Conservation (phyloP, 2,888 invertebrate species). For the Timandra comae region DNA sequence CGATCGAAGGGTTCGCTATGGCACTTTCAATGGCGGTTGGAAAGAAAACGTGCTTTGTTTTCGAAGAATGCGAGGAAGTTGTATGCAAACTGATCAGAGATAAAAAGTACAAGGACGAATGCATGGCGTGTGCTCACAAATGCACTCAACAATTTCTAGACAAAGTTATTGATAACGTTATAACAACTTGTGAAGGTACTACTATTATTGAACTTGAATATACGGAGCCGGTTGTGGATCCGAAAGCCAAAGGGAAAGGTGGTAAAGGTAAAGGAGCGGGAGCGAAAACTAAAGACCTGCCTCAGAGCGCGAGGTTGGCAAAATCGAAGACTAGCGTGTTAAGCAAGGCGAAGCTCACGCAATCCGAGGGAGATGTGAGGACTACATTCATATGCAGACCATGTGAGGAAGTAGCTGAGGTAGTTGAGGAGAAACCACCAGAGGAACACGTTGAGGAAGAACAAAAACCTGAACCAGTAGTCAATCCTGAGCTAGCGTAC, state of each 20-base stretch:
- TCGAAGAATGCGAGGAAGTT: conserved; percentile 66
- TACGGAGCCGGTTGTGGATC: conserved; percentile 31
- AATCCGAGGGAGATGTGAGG: conserved; percentile 47
- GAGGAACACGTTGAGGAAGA: conserved; percentile 44
- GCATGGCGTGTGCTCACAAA: conserved; percentile 48
- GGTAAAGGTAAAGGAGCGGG: conserved; percentile 38
- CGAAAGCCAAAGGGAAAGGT: conserved; percentile 31
- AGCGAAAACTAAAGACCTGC: conserved; percentile 34
- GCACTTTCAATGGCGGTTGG: conserved; percentile 77
- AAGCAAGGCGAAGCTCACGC: conserved; percentile 30
- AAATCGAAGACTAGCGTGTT: conserved; percentile 31
- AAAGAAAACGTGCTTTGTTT: conserved; percentile 64
- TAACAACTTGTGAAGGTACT: conserved; percentile 52
- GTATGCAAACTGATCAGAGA: conserved; percentile 52
- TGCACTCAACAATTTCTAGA: conserved; percentile 50
- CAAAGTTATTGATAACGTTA: conserved; percentile 41
- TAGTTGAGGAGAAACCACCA: conserved; percentile 33
- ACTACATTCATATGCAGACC: conserved; percentile 53
- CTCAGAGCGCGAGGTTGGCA: conserved; percentile 45
- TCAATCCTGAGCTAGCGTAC: conserved; percentile 47
- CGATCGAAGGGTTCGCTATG: conserved; percentile 73
- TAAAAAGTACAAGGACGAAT: conserved; percentile 54
- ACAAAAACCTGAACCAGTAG: conserved; percentile 32
- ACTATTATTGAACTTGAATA: conserved; percentile 52
- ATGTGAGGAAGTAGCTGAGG: conserved; percentile 40